phyloP scores from a whole-genome alignment of 2,113 vertebrate genomes.

The Eclectus roratus region DNA sequence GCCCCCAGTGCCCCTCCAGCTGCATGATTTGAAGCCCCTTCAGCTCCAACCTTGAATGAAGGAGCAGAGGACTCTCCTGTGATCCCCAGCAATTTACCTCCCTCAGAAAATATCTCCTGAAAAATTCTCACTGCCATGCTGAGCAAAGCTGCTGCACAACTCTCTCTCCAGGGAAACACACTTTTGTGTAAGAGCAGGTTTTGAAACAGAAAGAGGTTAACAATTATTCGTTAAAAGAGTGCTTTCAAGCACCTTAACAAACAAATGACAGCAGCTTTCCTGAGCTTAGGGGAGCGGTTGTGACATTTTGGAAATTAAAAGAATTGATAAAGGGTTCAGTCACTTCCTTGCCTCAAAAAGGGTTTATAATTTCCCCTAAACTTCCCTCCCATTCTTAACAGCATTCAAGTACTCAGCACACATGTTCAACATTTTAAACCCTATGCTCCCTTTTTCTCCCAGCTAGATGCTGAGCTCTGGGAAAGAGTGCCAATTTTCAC shows the following conservation, averaged over 20 bases:
- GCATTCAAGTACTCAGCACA: not conserved
- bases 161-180: not conserved
- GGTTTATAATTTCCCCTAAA: not conserved
- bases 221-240: constrained; percentile 2
- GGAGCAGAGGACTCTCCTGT: not conserved
- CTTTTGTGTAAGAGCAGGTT: not conserved
- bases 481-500: not conserved
- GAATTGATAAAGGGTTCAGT: constrained; percentile 7
- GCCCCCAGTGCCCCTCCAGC: rapidly evolving
- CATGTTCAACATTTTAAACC: not conserved
- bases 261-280: constrained; percentile 46
- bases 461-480: not conserved
- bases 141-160: not conserved
- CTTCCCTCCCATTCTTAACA: constrained; percentile 4
- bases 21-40: not conserved
- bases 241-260: constrained; percentile 48
- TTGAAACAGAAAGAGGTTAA: constrained; percentile 37
- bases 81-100: not conserved
- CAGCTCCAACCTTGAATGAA: not conserved
- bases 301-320: constrained; percentile 51
- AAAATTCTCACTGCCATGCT: not conserved
- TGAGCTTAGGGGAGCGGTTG: not conserved
- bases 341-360: constrained; percentile 28
- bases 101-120: not conserved
- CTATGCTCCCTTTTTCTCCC: not conserved